Percentiles rank a stretch among this genome's conserved stretches.
Evolutionary conservation across 2,797 vertebrate species (phyloP).

Genomic region (Phalanger gymnotis): DNA sequence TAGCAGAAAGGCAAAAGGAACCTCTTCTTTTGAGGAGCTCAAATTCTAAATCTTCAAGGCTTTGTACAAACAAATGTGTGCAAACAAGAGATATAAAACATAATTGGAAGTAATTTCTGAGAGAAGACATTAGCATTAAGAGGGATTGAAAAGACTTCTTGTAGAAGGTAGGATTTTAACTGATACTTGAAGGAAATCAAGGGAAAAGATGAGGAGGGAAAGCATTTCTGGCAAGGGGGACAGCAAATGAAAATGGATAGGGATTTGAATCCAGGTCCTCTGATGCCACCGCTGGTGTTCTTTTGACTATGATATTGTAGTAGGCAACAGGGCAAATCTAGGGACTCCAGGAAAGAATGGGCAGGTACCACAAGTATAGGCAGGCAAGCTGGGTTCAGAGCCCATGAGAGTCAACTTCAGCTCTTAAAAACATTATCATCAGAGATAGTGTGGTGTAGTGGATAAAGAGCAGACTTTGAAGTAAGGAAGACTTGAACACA

Average conservation of each 20-base stretch:
- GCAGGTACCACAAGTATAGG: not conserved
- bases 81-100: not conserved
- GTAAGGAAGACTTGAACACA: not conserved
- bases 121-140: not conserved
- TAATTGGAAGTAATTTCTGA: not conserved
- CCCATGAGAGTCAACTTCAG: not conserved
- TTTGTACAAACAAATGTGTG: not conserved
- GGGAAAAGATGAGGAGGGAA: not conserved
- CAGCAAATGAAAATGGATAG: not conserved
- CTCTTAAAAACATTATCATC: too few relatives aligned
- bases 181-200: not conserved
- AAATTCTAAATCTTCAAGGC: not conserved
- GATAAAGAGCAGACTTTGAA: not conserved
- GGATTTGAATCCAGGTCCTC: not conserved
- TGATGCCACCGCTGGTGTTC: not conserved
- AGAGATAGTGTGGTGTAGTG: not conserved
- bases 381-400: not conserved
- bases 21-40: not conserved
- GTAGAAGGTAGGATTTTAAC: not conserved
- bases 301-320: not conserved
- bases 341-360: not conserved
- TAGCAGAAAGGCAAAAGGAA: not conserved
- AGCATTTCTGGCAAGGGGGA: not conserved
- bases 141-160: not conserved
- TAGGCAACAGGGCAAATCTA: not conserved